Evolutionary conservation across 2,113 vertebrate species (phyloP), one percentile per base, ranked within the genome.

Genomic region (Lamprotornis superbus): DNA sequence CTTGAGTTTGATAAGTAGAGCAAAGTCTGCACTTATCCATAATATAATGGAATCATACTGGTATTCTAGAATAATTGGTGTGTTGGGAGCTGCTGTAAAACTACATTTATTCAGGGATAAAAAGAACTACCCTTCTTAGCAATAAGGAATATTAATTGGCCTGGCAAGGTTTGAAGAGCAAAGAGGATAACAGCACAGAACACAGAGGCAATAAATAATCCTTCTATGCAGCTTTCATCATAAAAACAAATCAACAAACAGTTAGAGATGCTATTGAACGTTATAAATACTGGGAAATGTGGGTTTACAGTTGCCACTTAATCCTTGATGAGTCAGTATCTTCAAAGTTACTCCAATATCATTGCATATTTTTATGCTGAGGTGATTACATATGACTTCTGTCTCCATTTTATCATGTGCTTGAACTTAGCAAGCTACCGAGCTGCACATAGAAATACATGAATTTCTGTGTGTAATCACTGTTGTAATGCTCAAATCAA

Each of bases 121-220:
- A 52, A 96, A 79, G 56, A 95, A 61, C 46, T 73, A 63, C 8
- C 19, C 33, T 94, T 90, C 91, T 73, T 57, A 70, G 44, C 10
- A 73, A 95, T 93, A 95, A 85, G 40, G 56, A 89, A 92, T 95
- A 93, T 85, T 96, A 97, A 97, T 95, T 96, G 82, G 55, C 61
- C 37, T 91, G 53, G 74, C 15, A 89, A 70, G 46, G n/a, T 69
- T 30, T 85, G 76, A 92, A 92, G n/a, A 79, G 65, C 57, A 80
- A 69, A 95, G 84, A 83, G 42, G 60, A 91, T 87, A 92, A 89
- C 22, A 87, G 39, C 39, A 68, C 46, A 63, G 70, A 86, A 70
- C 23, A 50, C 50, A 44, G 24, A 83, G 47, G 30, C 30, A 89
- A 69, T 79, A 85, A 94, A 81, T 76, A 89, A 74, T 71, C 61